phyloP scores from a whole-genome alignment of 2,797 vertebrate genomes.

The Myripristis murdjan region DNA sequence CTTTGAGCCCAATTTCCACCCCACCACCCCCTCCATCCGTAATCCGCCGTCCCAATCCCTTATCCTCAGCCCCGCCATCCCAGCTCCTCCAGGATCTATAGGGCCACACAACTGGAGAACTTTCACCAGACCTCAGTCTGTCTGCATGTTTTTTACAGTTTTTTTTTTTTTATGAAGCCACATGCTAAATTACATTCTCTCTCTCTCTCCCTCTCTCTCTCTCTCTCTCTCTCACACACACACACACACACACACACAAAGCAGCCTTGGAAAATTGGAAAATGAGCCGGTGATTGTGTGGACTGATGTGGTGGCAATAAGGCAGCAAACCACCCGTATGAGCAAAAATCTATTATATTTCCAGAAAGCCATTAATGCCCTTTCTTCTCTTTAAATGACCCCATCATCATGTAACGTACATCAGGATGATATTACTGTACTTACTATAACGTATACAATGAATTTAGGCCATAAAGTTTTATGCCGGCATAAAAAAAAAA shows the following conservation, averaged over 20 bases:
- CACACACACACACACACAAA: not conserved
- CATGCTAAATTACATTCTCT: not conserved
- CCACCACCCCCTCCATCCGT: conserved; percentile 32
- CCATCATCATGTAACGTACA: too few relatives aligned
- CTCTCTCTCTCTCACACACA: not conserved
- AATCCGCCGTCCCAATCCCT: conserved; percentile 63
- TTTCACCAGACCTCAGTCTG: conserved; percentile 21
- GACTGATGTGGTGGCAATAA: not conserved
- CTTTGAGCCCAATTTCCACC: conserved; percentile 69
- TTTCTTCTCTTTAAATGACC: too few relatives aligned
- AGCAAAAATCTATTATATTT: not conserved
- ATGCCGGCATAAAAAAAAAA: too few relatives aligned
- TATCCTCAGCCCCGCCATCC: conserved; percentile 52
- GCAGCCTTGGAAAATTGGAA: not conserved
- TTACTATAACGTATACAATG: too few relatives aligned
- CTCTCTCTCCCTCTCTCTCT: not conserved
- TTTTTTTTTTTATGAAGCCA: not conserved
- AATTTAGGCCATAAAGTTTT: too few relatives aligned
- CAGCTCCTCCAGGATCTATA: conserved; percentile 43
- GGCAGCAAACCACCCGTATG: not conserved
- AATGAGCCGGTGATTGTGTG: not conserved
- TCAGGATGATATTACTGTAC: too few relatives aligned
- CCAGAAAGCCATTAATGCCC: too few relatives aligned
- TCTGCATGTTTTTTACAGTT: conserved; percentile 31
- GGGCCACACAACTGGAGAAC: conserved; percentile 63